Percentiles rank a stretch among this genome's conserved stretches.
Conservation (phyloP, 1,140 invertebrate genomes). For the Diuraphis noxia region DNA sequence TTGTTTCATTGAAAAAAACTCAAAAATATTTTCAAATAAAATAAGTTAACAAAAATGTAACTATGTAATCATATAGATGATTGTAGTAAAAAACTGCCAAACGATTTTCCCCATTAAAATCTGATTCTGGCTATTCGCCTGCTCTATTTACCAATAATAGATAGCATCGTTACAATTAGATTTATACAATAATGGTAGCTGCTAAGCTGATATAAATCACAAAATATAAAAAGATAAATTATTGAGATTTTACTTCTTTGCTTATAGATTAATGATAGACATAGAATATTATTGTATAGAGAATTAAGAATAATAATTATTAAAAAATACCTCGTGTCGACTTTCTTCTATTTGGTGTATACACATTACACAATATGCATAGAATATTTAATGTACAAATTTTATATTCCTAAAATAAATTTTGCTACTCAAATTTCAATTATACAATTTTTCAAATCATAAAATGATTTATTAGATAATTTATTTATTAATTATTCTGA, state of each 20-base stretch:
- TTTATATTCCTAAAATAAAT: background rate
- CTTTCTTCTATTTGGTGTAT: background rate
- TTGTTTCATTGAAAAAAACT: background rate
- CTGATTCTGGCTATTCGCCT: background rate
- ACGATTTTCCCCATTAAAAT: background rate
- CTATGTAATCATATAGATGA: background rate
- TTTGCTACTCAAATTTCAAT: background rate
- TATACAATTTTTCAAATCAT: background rate
- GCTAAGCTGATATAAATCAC: background rate
- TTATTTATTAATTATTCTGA: background rate
- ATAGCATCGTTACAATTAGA: background rate
- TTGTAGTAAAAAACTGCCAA: background rate
- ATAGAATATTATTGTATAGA: background rate
- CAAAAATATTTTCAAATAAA: background rate
- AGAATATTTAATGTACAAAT: background rate
- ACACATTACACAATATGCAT: too few species aligned
- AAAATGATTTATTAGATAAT: background rate
- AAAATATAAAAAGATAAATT: background rate
- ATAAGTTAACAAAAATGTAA: background rate
- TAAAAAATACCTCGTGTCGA: background rate
- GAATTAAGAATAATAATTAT: background rate
- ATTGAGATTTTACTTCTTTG: background rate
- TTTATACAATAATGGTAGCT: background rate
- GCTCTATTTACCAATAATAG: slow-evolving; percentile 32
- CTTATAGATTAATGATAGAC: background rate